Conservation (phyloP, 2,113 vertebrate species). For the Heterotis niloticus region DNA sequence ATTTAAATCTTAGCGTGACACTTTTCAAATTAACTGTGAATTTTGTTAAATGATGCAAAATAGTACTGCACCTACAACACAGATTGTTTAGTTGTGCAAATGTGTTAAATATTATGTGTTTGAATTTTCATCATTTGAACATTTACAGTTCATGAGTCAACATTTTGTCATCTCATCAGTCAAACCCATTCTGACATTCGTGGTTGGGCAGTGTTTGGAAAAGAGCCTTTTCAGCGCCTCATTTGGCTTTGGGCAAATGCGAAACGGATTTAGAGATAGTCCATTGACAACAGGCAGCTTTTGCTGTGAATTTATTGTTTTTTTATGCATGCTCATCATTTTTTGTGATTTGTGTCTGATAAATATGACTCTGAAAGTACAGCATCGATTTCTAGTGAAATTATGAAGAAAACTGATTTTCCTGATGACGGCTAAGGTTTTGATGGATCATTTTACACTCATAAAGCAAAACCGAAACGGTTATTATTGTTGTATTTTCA, state of each 20-base stretch:
- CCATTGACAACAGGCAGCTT: slow-evolving; percentile 71
- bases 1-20: not conserved
- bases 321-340: slow-evolving; percentile 49
- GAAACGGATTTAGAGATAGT: slow-evolving; percentile 40
- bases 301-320: slow-evolving; percentile 37
- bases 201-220: slow-evolving; percentile 6
- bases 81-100: not conserved
- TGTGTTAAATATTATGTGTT: not conserved
- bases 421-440: too few species aligned
- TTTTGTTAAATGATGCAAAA: not conserved
- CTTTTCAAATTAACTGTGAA: not conserved
- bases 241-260: not conserved
- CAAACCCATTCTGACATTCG: slow-evolving; percentile 37
- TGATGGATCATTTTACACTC: not conserved
- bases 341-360: not conserved
- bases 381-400: not conserved
- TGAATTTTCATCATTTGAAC: slow-evolving; percentile 31
- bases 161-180: slow-evolving; percentile 53
- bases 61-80: too few species aligned
- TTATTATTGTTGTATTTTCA: not conserved
- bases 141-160: slow-evolving; percentile 46
- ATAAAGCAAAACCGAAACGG: not conserved
- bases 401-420: not conserved
- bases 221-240: not conserved
- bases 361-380: not conserved